These are phyloP conservation scores for Agrochola circellaris DNA, from an alignment of 2,888 invertebrate species.

Conservation along the genomic window DNA sequence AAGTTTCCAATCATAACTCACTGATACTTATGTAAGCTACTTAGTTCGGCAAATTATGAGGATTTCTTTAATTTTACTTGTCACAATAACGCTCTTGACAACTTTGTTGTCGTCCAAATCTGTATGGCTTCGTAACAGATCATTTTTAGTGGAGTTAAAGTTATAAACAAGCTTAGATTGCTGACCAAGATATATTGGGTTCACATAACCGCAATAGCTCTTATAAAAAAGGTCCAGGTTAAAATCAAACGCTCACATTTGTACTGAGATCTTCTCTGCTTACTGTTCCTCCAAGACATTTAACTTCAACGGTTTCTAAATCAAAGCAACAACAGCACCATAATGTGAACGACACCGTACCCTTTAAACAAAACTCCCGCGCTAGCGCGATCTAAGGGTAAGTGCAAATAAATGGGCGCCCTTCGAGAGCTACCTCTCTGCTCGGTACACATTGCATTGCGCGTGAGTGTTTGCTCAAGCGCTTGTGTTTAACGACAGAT, in stretches of 20 bases:
- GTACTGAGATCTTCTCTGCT: background rate
- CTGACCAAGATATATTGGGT: background rate
- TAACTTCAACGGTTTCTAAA: constrained; percentile 1
- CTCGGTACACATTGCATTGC: constrained; percentile 46
- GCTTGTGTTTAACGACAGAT: constrained; percentile 50
- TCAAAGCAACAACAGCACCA: background rate
- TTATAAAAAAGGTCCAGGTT: background rate
- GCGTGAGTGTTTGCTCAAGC: constrained; percentile 59
- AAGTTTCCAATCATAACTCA: constrained; percentile 50
- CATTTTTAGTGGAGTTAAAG: background rate
- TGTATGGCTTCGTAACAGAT: background rate
- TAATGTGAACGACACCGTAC: constrained; percentile 16
- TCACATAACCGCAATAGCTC: no score
- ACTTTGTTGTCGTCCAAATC: background rate
- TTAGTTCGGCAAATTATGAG: background rate
- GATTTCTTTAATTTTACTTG: background rate
- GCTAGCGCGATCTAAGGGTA: constrained; percentile 44
- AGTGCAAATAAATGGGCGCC: constrained; percentile 51
- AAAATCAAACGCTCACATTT: background rate
- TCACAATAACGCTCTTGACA: background rate
- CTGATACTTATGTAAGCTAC: background rate
- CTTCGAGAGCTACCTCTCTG: constrained; percentile 50
- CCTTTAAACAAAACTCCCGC: constrained; percentile 40
- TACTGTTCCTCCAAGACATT: background rate
- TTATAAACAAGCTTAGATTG: background rate